These are phyloP conservation scores for Scaeva pyrastri DNA, from an alignment of 2,888 invertebrate genomes.

Conservation along the genomic window DNA sequence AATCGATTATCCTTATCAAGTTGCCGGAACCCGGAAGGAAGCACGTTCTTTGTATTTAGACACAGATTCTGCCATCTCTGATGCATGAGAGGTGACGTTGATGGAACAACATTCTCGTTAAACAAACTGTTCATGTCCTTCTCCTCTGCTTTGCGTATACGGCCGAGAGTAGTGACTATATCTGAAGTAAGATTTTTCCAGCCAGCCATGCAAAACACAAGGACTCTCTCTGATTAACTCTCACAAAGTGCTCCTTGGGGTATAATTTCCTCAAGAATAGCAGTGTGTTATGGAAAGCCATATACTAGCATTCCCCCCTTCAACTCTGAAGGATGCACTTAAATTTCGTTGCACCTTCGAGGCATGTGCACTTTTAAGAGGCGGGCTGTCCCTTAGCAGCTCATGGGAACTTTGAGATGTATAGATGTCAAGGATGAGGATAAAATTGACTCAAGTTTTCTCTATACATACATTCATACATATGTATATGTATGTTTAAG, in stretches of 20 bases:
- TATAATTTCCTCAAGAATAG: conserved; percentile 16
- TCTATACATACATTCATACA: not conserved
- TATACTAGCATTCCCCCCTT: not conserved
- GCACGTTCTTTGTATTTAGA: conserved; percentile 14
- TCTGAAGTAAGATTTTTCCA: conserved; percentile 7
- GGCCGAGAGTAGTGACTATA: not conserved
- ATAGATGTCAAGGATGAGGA: conserved; percentile 16
- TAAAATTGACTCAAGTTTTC: conserved; percentile 5
- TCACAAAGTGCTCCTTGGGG: conserved; percentile 30
- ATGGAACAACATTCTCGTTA: conserved; percentile 18
- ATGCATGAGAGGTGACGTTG: conserved; percentile 7
- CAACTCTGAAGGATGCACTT: conserved; percentile 35
- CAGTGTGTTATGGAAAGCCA: not conserved
- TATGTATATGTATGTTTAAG: no score
- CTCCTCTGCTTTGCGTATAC: not conserved
- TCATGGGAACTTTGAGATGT: not conserved
- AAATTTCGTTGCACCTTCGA: conserved; percentile 40
- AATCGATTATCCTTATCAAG: conserved; percentile 55
- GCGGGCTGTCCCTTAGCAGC: conserved; percentile 12
- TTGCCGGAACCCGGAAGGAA: conserved; percentile 38
- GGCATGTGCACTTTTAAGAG: conserved; percentile 49
- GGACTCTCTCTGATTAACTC: conserved; percentile 49
- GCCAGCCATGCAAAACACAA: conserved; percentile 3
- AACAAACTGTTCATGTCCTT: not conserved
- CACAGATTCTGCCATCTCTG: conserved; percentile 28